These are phyloP conservation scores for Eurosta solidaginis DNA, from an alignment of 1,140 invertebrate genomes.

Conservation along the genomic window DNA sequence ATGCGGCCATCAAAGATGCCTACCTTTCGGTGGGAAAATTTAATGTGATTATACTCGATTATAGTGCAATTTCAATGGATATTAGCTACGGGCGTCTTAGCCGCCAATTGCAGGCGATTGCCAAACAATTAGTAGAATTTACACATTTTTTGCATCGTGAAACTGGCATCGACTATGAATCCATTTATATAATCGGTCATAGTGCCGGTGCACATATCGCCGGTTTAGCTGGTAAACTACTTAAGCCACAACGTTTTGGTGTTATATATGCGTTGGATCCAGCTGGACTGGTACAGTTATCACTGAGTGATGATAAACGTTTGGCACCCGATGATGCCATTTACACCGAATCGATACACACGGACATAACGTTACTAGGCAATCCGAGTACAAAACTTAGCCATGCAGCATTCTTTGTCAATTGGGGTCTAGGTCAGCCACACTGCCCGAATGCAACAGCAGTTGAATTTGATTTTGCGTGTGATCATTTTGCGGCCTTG, in stretches of 20 bases:
- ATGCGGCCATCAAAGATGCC: slow-evolving; percentile 55
- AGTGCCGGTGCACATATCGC: slow-evolving; percentile 63
- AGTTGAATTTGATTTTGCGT: slow-evolving; percentile 51
- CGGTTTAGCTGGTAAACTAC: slow-evolving; percentile 58
- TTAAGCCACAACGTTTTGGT: slow-evolving; percentile 47
- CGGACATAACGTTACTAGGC: slow-evolving; percentile 68
- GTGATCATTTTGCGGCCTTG: slow-evolving; percentile 52
- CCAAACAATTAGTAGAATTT: slow-evolving; percentile 45
- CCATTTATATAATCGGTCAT: slow-evolving; percentile 61
- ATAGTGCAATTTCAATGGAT: slow-evolving; percentile 59
- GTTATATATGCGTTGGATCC: slow-evolving; percentile 64
- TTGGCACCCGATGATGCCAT: slow-evolving; percentile 67
- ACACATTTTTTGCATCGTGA: slow-evolving; percentile 56
- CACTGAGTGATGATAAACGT: slow-evolving; percentile 49
- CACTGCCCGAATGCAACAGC: slow-evolving; percentile 65
- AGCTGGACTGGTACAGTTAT: slow-evolving; percentile 60
- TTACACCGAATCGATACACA: slow-evolving; percentile 77
- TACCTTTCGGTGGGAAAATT: slow-evolving; percentile 57
- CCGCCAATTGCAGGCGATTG: slow-evolving; percentile 47
- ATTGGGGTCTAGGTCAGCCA: slow-evolving; percentile 70
- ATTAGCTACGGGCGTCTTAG: slow-evolving; percentile 48
- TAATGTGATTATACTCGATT: slow-evolving; percentile 67
- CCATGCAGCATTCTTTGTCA: slow-evolving; percentile 73
- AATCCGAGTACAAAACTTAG: slow-evolving; percentile 63
- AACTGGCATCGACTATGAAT: slow-evolving; percentile 51